These are phyloP conservation scores for Rotaria macrura DNA, from an alignment of 2,888 invertebrate genomes.

Conservation along the genomic window DNA sequence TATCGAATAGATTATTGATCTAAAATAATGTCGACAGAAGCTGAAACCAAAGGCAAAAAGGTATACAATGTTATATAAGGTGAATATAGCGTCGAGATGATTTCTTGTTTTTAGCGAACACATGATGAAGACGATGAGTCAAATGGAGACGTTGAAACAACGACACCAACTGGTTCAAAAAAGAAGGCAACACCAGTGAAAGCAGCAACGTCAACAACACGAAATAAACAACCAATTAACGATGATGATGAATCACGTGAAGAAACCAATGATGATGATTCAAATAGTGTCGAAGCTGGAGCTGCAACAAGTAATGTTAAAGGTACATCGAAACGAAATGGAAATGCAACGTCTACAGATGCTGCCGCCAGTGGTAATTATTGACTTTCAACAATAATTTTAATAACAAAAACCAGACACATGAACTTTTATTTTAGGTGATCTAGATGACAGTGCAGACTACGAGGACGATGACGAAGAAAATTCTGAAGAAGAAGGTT, in stretches of 20 bases:
- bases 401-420: too few species aligned
- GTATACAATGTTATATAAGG: too few species aligned
- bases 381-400: neutral
- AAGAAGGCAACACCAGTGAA: neutral
- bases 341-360: neutral
- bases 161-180: neutral
- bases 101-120: neutral
- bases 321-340: neutral
- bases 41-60: slow-evolving; percentile 12
- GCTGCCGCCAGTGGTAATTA: neutral
- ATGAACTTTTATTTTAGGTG: neutral
- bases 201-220: neutral
- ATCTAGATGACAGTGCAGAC: neutral
- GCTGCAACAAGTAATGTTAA: neutral
- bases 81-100: neutral
- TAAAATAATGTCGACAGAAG: slow-evolving; percentile 1
- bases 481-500: neutral
- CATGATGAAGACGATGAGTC: slow-evolving; percentile 11
- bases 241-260: slow-evolving; percentile 20
- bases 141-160: neutral
- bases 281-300: neutral
- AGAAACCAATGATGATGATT: neutral
- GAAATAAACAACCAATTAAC: neutral
- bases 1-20: neutral
- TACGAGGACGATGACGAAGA: neutral